These are phyloP conservation scores for Amblyopsis hoosieri DNA, from an alignment of 2,797 vertebrate species.

Conservation along the genomic window DNA sequence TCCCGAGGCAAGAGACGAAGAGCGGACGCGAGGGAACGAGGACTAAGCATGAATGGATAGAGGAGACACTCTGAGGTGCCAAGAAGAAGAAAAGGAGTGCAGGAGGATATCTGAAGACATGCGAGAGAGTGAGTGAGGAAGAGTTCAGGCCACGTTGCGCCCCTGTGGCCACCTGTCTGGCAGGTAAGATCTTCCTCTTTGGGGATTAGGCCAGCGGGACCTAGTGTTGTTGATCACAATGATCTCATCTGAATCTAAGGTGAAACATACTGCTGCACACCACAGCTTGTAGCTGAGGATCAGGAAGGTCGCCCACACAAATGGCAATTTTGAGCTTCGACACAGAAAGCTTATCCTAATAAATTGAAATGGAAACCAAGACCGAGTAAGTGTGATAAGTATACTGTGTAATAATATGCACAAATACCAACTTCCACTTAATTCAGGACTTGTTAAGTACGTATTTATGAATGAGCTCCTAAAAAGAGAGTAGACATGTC, in stretches of 20 bases:
- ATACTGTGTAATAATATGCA: too few species aligned
- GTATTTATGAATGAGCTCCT: background rate
- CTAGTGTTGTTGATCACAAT: background rate
- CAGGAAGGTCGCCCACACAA: too few species aligned
- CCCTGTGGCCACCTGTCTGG: constrained; percentile 7
- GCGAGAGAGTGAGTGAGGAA: constrained; percentile 6
- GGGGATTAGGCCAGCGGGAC: background rate
- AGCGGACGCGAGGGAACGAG: constrained; percentile 11
- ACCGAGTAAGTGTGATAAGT: too few species aligned
- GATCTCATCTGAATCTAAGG: too few species aligned
- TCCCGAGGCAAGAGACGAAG: constrained; percentile 11
- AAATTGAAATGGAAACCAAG: too few species aligned
- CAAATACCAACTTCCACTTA: background rate
- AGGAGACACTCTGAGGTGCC: background rate
- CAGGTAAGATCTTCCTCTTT: constrained; percentile 32
- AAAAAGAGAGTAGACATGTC: constrained; percentile 4
- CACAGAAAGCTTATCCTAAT: too few species aligned
- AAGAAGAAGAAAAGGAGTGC: constrained; percentile 1
- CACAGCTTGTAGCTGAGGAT: too few species aligned
- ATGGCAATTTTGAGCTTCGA: too few species aligned
- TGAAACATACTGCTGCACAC: too few species aligned
- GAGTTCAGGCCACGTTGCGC: constrained; percentile 4
- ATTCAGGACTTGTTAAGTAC: background rate
- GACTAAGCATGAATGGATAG: background rate
- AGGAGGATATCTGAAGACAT: constrained; percentile 11